Conservation (phyloP, 1,140 invertebrate genomes). For the Diorhabda elongata region DNA sequence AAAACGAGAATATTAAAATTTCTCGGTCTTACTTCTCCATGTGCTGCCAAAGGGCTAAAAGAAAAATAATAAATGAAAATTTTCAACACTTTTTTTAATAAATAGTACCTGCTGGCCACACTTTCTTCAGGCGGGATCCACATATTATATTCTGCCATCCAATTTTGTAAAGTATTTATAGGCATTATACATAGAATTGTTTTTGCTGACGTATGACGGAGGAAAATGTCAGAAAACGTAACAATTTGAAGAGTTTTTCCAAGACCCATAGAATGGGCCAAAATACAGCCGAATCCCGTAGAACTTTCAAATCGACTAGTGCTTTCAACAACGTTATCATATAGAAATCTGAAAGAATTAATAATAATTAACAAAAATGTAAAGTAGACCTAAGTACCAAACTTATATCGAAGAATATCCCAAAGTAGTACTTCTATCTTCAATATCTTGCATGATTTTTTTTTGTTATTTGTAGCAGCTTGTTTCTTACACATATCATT, state of each 20-base stretch:
- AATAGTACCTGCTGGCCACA: slow-evolving; percentile 21
- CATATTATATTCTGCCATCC: slow-evolving; percentile 96
- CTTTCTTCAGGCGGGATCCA: slow-evolving; percentile 75
- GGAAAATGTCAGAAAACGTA: slow-evolving; percentile 93
- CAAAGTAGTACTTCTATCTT: too few species aligned
- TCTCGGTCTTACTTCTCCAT: slow-evolving; percentile 64
- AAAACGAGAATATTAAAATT: slow-evolving; percentile 86
- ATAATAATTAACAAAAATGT: too few species aligned
- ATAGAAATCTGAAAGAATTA: slow-evolving; percentile 74
- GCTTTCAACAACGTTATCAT: slow-evolving; percentile 94
- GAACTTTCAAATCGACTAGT: slow-evolving; percentile 52
- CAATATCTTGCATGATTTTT: too few species aligned
- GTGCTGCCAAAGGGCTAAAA: slow-evolving; percentile 51
- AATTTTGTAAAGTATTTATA: slow-evolving; percentile 98
- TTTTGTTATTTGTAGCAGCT: too few species aligned
- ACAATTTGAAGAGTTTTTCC: slow-evolving; percentile 98
- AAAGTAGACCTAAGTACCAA: too few species aligned
- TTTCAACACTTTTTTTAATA: not conserved
- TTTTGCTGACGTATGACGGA: slow-evolving; percentile 82
- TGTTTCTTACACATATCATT: too few species aligned
- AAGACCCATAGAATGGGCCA: slow-evolving; percentile 98
- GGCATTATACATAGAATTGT: slow-evolving; percentile 96
- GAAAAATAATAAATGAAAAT: slow-evolving; percentile 34
- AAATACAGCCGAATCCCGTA: slow-evolving; percentile 88
- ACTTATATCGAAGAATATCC: too few species aligned